Base-by-base conservation (phyloP, 2,888 invertebrate species). In the Falcaria lacertinaria region DNA sequence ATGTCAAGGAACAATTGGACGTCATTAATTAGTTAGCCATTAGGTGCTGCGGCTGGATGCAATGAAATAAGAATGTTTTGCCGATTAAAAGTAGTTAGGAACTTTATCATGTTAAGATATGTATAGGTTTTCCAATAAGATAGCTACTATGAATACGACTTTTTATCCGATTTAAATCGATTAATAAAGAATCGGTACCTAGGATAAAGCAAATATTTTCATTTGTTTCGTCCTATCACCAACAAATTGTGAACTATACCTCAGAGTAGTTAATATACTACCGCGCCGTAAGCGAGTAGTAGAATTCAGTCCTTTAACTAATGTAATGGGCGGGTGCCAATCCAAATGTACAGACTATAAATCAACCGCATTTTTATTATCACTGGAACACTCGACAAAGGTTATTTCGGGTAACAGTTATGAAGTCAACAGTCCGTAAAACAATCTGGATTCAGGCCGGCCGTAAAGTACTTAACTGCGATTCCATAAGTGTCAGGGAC, bases 361-460 rank as follows among this genome's bases (percentile, higher is more conserved):
- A 83, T 81, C 80, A 80, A 76, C 70, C 62, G 53, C 54, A 75
- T 80, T 81, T 82, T 83, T 83, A 81, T 75, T 74, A 74, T 71
- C 69, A 67, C 71, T 69, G 70, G 70, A 70, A 68, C 69, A 52
- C 64, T 69, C 58, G 62, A 69, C 67, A 68, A 57, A 44, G 53
- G 69, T 64, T 83, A 80, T 82, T 82, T 80, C 71, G 52, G 65
- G 73, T 58, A 48, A 50, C 74, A 59, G 74, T 76, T 75, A 75
- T 78, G 74, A 73, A 76, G 65, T 76, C 69, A 54, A 56, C 72
- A 68, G 75, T 75, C 73, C 72, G 62, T 78, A 76, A 79, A 79
- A 71, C 66, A 66, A 68, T 69, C 63, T 58, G 62, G 60, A 68
- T 68, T 62, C 60, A 61, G 67, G 64, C 62, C 69, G 55, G 60